phyloP scores from a whole-genome alignment of 2,797 vertebrate species.

The Anabas testudineus region DNA sequence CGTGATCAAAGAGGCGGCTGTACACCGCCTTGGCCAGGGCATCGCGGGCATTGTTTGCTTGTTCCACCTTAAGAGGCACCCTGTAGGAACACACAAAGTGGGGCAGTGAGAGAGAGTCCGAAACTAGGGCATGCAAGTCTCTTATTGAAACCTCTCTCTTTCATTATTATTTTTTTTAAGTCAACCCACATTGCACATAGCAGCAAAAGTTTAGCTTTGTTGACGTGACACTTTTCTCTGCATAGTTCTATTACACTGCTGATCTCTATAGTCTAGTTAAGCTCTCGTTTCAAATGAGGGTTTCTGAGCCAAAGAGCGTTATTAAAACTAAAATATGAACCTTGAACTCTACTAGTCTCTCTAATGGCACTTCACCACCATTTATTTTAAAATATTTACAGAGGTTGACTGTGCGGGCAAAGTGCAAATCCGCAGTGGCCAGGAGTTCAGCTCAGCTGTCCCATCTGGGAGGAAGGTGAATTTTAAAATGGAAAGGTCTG shows the following conservation, averaged over 20 bases:
- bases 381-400: slow-evolving; percentile 65
- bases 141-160: slow-evolving; percentile 47
- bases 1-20: slow-evolving; percentile 97
- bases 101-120: slow-evolving; percentile 64
- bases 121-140: slow-evolving; percentile 68
- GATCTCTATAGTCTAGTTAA: slow-evolving; percentile 9
- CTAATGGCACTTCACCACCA: slow-evolving; percentile 37
- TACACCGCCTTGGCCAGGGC: slow-evolving; percentile 98
- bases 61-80: slow-evolving; percentile 99
- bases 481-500: slow-evolving; percentile 51
- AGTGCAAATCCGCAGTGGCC: slow-evolving; percentile 59
- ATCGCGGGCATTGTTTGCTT: slow-evolving; percentile 97
- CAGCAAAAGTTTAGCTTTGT: slow-evolving; percentile 21
- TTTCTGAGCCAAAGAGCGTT: slow-evolving; percentile 26
- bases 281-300: slow-evolving; percentile 6
- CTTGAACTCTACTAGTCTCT: slow-evolving; percentile 48
- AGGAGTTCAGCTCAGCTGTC: slow-evolving; percentile 56
- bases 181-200: slow-evolving; percentile 43
- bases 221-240: slow-evolving; percentile 33
- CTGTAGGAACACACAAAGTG: slow-evolving; percentile 80
- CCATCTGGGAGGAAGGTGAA: slow-evolving; percentile 40
- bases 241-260: slow-evolving; percentile 5
- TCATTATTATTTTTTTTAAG: slow-evolving; percentile 23
- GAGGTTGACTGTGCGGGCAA: slow-evolving; percentile 49
- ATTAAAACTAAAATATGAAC: slow-evolving; percentile 58